These are phyloP conservation scores for Epinephelus fuscoguttatus DNA, from an alignment of 2,113 vertebrate species.

Conservation along the genomic window DNA sequence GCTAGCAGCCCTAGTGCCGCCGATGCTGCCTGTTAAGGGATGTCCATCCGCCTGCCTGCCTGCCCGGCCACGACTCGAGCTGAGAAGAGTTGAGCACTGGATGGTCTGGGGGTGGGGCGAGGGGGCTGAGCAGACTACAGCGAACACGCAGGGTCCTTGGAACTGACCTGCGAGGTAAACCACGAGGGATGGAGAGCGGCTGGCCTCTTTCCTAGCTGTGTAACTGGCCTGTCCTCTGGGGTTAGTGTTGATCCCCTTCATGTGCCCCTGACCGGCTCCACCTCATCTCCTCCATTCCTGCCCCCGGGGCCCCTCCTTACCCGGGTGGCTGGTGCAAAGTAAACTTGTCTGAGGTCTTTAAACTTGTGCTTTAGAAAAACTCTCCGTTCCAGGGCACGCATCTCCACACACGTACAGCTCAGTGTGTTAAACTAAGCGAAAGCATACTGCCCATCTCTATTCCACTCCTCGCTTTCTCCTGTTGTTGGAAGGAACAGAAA, in stretches of 20 bases:
- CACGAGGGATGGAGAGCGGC: conserved; percentile 86
- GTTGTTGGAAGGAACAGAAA: conserved; percentile 48
- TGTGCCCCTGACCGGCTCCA: conserved; percentile 77
- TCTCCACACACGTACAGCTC: conserved; percentile 41
- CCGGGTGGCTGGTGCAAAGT: conserved; percentile 88
- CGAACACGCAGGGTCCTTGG: conserved; percentile 90
- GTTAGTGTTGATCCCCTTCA: conserved; percentile 94
- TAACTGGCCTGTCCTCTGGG: conserved; percentile 89
- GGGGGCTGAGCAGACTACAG: conserved; percentile 22
- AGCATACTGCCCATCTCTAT: conserved; percentile 29
- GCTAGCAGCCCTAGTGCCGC: conserved; percentile 88
- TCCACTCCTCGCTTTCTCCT: conserved; percentile 34
- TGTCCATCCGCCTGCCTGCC: conserved; percentile 83
- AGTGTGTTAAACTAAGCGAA: conserved; percentile 79
- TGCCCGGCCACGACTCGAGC: conserved; percentile 69
- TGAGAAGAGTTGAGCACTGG: conserved; percentile 53
- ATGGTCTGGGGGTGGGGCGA: conserved; percentile 44
- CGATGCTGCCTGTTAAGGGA: conserved; percentile 96
- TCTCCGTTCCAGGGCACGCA: conserved; percentile 44
- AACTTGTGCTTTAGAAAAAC: conserved; percentile 87
- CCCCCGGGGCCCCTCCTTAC: conserved; percentile 55
- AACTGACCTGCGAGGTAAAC: conserved; percentile 91
- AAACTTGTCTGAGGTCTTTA: conserved; percentile 89
- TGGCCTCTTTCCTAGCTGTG: conserved; percentile 89
- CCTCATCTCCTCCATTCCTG: conserved; percentile 60